Evolutionary conservation across 2,888 invertebrate genomes (phyloP).

Genomic region (Meteorus cinctellus): DNA sequence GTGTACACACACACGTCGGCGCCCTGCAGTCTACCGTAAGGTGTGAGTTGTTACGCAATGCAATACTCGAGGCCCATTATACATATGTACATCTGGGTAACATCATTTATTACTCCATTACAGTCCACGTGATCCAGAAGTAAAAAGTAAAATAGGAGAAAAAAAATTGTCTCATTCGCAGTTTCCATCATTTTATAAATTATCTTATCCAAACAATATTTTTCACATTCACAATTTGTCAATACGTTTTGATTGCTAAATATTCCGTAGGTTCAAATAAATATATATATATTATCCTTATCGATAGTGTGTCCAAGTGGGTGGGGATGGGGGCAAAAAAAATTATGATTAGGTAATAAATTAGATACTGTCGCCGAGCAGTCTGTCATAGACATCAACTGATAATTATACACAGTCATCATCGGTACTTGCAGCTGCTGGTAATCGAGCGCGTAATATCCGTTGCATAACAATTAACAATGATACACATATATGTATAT

Average conservation of each 20-base stretch:
- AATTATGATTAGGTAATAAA: constrained; percentile 13
- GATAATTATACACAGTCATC: constrained; percentile 9
- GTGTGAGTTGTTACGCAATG: constrained; percentile 31
- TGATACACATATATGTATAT: not conserved
- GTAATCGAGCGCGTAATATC: constrained; percentile 1
- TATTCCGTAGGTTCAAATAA: not conserved
- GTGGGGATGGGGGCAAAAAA: not conserved
- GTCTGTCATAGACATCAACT: constrained; percentile 23
- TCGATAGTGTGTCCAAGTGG: not conserved
- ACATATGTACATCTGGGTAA: constrained; percentile 24
- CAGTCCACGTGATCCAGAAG: not conserved
- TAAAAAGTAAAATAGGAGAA: not conserved
- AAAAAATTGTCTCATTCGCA: not conserved
- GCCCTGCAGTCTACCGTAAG: constrained; percentile 51
- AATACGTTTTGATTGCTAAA: not conserved
- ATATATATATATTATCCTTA: not conserved
- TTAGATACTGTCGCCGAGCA: constrained; percentile 31
- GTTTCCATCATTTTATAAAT: not conserved
- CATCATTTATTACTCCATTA: not conserved
- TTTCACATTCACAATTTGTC: not conserved
- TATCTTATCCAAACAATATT: not conserved
- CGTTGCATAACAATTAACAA: constrained; percentile 30
- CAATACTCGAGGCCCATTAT: not conserved
- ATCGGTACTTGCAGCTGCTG: constrained; percentile 23
- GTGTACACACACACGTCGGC: constrained; percentile 37